These are phyloP conservation scores for Meriones unguiculatus DNA, from an alignment of 2,113 vertebrate species.

Conservation along the genomic window DNA sequence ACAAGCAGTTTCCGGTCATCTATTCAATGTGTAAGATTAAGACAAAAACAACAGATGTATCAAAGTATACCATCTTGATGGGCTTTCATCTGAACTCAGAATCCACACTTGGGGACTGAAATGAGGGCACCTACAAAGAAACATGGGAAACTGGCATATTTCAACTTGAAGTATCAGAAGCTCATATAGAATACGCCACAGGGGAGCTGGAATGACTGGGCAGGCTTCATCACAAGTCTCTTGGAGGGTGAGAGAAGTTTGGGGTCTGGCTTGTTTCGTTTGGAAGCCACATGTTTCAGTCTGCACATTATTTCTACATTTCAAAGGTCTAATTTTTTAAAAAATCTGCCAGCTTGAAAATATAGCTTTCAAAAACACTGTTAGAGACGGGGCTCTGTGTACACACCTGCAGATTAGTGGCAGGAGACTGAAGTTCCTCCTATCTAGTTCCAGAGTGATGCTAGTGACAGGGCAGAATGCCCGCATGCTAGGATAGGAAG, in stretches of 20 bases:
- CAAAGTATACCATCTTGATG: background rate
- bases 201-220: background rate
- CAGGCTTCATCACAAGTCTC: background rate
- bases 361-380: background rate
- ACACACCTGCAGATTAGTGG: background rate
- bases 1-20: constrained; percentile 9
- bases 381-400: background rate
- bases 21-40: background rate
- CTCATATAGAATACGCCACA: background rate
- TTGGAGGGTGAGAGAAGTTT: background rate
- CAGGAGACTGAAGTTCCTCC: background rate
- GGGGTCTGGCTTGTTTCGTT: background rate
- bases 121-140: background rate
- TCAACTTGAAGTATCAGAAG: constrained; percentile 17
- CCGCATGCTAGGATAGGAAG: background rate
- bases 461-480: background rate
- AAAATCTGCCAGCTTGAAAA: constrained; percentile 44
- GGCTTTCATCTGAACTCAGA: constrained; percentile 29
- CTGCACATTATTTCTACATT: constrained; percentile 32
- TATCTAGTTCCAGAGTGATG: background rate
- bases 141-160: background rate
- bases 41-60: background rate
- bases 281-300: background rate
- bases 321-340: constrained; percentile 26
- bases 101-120: background rate